Base-by-base conservation (phyloP, 2,113 vertebrate species). In the Phalacrocorax pelagicus region DNA sequence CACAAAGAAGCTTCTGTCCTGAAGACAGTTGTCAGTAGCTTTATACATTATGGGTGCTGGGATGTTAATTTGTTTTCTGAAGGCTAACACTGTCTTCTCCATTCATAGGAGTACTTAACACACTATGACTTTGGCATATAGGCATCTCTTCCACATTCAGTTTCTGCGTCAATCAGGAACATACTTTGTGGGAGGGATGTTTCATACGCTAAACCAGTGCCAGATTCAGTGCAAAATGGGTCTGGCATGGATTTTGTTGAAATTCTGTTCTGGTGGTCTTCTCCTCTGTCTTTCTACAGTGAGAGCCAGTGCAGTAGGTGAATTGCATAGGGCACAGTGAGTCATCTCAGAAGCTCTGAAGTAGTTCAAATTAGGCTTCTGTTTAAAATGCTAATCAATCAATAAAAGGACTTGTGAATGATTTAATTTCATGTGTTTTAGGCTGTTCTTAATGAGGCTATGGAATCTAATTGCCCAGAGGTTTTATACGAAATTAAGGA, bases 401-500 rank as follows among this genome's bases (percentile, higher is more conserved):
- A 65, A 57, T 92, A 44, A 84, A 93, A 73, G 27, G 73, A 26
- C 23, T 93, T 92, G 81, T 66, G 70, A 84, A 63, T 84, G 96
- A 95, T 86, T 94, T 67, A 72, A n/a, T 98, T 92, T 96, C 9
- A 69, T 57, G 73, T 94, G 59, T 96, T 88, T 81, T 97, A 99
- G 99, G 98, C 99, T 87, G 65, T 98, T 92, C 98, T 99, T 96
- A 98, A 98, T 97, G 96, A 98, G 81, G 94, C 98, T 79, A 97
- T 98, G 96, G 98, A 90, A 36, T 89, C 98, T 36, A 97, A 96
- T 95, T 99, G 99, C 88, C 98, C 98, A 46, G 98, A 96, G 22
- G 96, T 99, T 86, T 98, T 99, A 73, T 99, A 98, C 77, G 98
- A 98, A 95, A 98, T 99, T 90, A 94, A 97, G 79, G 97, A 98